phyloP scores from a whole-genome alignment of 2,888 invertebrate genomes.

The Drosophila gaucha region DNA sequence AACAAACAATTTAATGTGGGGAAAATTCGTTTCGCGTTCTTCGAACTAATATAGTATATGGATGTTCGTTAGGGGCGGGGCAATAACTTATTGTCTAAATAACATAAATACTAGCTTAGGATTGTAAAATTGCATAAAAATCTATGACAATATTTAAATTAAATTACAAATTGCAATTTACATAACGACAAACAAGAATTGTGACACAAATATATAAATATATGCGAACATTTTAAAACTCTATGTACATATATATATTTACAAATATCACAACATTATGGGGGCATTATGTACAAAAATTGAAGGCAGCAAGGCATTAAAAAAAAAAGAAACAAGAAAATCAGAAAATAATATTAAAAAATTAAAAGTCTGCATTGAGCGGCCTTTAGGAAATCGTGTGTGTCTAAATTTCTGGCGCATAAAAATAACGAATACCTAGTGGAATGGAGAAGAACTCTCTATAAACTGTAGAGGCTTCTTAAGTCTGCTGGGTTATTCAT shows the following conservation, averaged over 20 bases:
- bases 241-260: constrained; percentile 52
- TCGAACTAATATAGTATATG: constrained; percentile 7
- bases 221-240: constrained; percentile 32
- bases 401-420: constrained; percentile 69
- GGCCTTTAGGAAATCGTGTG: constrained; percentile 58
- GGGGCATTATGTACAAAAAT: constrained; percentile 48
- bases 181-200: constrained; percentile 55
- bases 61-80: background rate
- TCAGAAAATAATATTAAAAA: constrained; percentile 7
- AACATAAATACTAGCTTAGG: constrained; percentile 46
- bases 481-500: constrained; percentile 29
- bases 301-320: constrained; percentile 20
- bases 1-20: constrained; percentile 25
- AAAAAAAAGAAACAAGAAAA: constrained; percentile 1
- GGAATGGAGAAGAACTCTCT: background rate
- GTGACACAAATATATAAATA: constrained; percentile 57
- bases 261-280: constrained; percentile 68
- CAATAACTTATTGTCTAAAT: constrained; percentile 35
- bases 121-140: constrained; percentile 41
- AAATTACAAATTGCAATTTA: constrained; percentile 40
- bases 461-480: background rate
- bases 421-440: constrained; percentile 65
- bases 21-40: constrained; percentile 57
- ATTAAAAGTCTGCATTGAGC: constrained; percentile 35
- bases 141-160: constrained; percentile 31